phyloP scores from a whole-genome alignment of 2,888 invertebrate species.

The Drosophila limbata region DNA sequence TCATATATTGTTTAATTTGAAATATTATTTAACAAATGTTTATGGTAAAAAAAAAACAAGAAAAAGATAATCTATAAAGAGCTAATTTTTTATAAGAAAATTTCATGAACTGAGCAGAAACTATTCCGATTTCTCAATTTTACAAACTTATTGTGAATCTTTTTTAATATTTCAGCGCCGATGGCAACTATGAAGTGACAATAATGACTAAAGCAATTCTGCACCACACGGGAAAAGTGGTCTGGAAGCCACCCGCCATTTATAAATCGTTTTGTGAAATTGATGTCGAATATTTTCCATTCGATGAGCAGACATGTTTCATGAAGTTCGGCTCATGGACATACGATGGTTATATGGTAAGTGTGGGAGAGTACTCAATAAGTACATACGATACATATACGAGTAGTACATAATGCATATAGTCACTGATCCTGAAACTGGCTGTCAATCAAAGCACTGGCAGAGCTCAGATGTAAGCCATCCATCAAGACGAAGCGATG shows the following conservation, averaged over 20 bases:
- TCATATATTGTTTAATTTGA: not conserved
- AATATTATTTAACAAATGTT: not conserved
- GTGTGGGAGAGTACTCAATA: constrained; percentile 60
- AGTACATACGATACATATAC: not conserved
- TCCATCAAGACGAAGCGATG: constrained; percentile 37
- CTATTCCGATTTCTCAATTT: not conserved
- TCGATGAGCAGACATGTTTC: constrained; percentile 97
- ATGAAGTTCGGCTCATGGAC: constrained; percentile 98
- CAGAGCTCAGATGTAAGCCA: constrained; percentile 47
- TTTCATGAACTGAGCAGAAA: not conserved
- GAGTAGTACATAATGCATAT: constrained; percentile 5
- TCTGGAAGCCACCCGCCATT: constrained; percentile 99
- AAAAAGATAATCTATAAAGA: not conserved
- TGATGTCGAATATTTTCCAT: constrained; percentile 97
- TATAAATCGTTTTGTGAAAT: constrained; percentile 99
- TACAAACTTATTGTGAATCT: not conserved
- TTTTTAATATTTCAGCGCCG: constrained; percentile 89
- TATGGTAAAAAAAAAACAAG: not conserved
- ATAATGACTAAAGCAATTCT: constrained; percentile 99
- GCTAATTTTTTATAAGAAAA: not conserved
- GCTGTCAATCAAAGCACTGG: constrained; percentile 64
- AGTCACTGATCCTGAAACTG: constrained; percentile 30
- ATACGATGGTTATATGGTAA: constrained; percentile 96
- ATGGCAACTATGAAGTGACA: constrained; percentile 99
- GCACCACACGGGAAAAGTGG: constrained; percentile 96